Percentiles rank a stretch among this genome's conserved stretches.
phyloP scores from a whole-genome alignment of 1,140 invertebrate species.

The Acromyrmex charruanus region DNA sequence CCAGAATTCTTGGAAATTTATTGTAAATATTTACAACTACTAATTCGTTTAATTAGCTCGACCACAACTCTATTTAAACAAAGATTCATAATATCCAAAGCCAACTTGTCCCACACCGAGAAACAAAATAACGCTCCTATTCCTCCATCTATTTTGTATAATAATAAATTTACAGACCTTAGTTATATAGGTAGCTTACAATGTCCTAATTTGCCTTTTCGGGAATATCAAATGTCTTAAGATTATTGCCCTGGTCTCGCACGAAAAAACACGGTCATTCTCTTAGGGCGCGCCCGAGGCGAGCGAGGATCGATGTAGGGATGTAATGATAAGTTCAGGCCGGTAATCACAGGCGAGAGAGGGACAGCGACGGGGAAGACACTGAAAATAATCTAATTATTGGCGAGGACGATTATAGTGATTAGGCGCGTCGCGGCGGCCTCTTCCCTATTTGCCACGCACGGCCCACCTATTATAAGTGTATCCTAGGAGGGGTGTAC shows the following conservation, averaged over 20 bases:
- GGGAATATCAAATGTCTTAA: conserved; percentile 46
- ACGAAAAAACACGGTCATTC: conserved; percentile 44
- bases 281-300: conserved; percentile 35
- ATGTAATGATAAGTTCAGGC: conserved; percentile 76
- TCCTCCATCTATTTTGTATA: neutral
- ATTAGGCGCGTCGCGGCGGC: conserved; percentile 70
- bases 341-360: conserved; percentile 64
- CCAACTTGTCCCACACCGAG: neutral
- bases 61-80: conserved; percentile 6
- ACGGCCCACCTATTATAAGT: conserved; percentile 72
- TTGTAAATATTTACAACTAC: conserved; percentile 29
- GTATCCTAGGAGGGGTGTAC: conserved; percentile 68
- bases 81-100: neutral
- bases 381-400: conserved; percentile 80
- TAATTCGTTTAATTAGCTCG: conserved; percentile 43
- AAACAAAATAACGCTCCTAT: neutral
- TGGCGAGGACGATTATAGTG: conserved; percentile 77
- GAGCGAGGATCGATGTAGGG: conserved; percentile 55
- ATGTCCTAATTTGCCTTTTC: conserved; percentile 44
- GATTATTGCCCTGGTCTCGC: conserved; percentile 30
- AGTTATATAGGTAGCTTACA: neutral
- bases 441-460: conserved; percentile 62
- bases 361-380: conserved; percentile 66
- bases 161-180: conserved; percentile 27
- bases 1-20: conserved; percentile 18